These are phyloP conservation scores for Manis pentadactyla DNA, from an alignment of 2,797 vertebrate genomes.

Conservation along the genomic window DNA sequence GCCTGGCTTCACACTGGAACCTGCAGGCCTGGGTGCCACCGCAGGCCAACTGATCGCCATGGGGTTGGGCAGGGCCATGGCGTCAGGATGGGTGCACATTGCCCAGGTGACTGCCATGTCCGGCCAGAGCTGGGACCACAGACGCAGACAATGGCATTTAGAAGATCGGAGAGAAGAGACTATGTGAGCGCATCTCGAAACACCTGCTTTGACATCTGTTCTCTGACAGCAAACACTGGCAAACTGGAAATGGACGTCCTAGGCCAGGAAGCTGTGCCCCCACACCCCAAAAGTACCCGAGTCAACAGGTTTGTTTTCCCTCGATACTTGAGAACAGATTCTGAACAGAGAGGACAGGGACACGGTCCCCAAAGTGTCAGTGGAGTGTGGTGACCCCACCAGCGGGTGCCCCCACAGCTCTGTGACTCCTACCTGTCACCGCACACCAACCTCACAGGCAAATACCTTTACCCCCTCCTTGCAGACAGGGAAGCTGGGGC, in stretches of 20 bases:
- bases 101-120: not conserved
- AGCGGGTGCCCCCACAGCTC: not conserved
- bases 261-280: not conserved
- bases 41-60: not conserved
- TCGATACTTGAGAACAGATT: not conserved
- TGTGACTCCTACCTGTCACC: not conserved
- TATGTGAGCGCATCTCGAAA: not conserved
- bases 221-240: not conserved
- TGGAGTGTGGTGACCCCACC: not conserved
- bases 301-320: not conserved
- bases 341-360: not conserved
- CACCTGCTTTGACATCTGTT: not conserved
- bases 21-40: not conserved
- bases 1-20: not conserved
- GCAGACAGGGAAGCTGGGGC: not conserved
- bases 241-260: not conserved
- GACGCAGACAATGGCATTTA: not conserved
- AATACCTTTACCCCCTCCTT: not conserved
- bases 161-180: not conserved
- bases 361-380: not conserved
- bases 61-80: too few relatives aligned
- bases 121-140: not conserved
- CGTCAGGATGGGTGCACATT: fast-evolving
- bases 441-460: not conserved
- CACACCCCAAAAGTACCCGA: not conserved